Percentiles rank a stretch among this genome's conserved stretches.
Conservation (phyloP, 2,797 vertebrate genomes). For the Syngnathus acus region DNA sequence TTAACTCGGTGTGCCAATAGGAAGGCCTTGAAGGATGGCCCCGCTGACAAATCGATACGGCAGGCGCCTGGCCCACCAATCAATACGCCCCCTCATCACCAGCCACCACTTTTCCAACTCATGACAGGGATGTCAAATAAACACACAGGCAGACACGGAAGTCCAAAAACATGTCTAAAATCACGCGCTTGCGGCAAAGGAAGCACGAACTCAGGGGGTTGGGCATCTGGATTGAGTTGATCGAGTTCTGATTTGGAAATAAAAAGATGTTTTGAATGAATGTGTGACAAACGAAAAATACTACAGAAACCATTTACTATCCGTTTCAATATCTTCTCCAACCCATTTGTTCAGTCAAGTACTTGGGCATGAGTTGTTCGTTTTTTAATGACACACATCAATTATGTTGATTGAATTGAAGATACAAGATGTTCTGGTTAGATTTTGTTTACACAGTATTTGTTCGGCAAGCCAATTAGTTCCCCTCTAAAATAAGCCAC, state of each 20-base stretch:
- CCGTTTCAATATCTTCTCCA: too few relatives aligned
- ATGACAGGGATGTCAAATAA: constrained; percentile 31
- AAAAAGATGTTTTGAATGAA: neutral
- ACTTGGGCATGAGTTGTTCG: neutral
- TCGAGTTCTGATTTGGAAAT: neutral
- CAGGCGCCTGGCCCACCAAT: constrained; percentile 63
- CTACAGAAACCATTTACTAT: neutral
- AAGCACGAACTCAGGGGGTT: neutral
- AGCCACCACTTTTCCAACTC: constrained; percentile 45
- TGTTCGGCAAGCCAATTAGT: neutral
- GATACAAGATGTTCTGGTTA: neutral
- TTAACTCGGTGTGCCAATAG: constrained; percentile 74
- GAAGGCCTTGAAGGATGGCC: constrained; percentile 67
- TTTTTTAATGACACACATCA: too few relatives aligned
- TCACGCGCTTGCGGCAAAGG: neutral
- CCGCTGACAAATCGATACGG: constrained; percentile 63
- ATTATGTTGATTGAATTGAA: too few relatives aligned
- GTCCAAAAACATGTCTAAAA: neutral
- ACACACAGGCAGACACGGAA: constrained; percentile 14
- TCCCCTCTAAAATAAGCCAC: neutral
- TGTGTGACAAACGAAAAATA: neutral
- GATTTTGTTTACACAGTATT: neutral
- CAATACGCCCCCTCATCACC: constrained; percentile 66
- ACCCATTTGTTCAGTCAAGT: neutral
- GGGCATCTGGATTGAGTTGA: neutral